These are phyloP conservation scores for Clanis bilineata DNA, from an alignment of 2,888 invertebrate species.

Conservation along the genomic window DNA sequence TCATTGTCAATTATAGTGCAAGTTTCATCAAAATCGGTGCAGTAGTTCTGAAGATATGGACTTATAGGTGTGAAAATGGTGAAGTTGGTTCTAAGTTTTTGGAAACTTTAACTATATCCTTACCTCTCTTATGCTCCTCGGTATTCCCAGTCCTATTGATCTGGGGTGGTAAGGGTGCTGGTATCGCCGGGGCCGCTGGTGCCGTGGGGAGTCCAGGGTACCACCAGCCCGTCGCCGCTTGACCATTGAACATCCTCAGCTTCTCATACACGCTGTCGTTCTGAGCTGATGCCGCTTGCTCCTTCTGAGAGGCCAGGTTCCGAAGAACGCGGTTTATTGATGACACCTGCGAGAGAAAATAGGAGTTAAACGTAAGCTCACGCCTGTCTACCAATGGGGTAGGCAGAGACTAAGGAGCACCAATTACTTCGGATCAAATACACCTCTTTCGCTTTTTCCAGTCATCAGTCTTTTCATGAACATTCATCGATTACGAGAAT, in stretches of 20 bases:
- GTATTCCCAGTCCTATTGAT: constrained; percentile 82
- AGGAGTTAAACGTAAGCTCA: background rate
- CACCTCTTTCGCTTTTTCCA: no score
- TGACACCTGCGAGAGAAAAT: constrained; percentile 87
- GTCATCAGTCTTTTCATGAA: no score
- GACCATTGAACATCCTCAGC: constrained; percentile 96
- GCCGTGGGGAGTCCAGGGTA: constrained; percentile 90
- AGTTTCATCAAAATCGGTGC: no score
- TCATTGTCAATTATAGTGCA: no score
- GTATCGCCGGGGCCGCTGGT: constrained; percentile 87
- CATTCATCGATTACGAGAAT: no score
- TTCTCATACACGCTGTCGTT: constrained; percentile 97
- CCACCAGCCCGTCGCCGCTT: constrained; percentile 92
- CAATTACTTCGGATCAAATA: no score
- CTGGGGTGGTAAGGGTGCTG: constrained; percentile 84
- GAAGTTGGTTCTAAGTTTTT: no score
- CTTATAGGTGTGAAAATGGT: no score
- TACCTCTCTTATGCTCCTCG: constrained; percentile 90
- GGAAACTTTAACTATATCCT: constrained; percentile 39
- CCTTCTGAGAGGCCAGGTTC: constrained; percentile 98
- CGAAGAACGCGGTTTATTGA: constrained; percentile 98
- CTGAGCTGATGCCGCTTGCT: constrained; percentile 91
- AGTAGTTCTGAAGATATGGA: no score
- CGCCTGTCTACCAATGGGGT: no score
- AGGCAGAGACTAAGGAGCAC: no score